These are phyloP conservation scores for Leucoptera coffeella DNA, from an alignment of 2,888 invertebrate species.

Conservation along the genomic window DNA sequence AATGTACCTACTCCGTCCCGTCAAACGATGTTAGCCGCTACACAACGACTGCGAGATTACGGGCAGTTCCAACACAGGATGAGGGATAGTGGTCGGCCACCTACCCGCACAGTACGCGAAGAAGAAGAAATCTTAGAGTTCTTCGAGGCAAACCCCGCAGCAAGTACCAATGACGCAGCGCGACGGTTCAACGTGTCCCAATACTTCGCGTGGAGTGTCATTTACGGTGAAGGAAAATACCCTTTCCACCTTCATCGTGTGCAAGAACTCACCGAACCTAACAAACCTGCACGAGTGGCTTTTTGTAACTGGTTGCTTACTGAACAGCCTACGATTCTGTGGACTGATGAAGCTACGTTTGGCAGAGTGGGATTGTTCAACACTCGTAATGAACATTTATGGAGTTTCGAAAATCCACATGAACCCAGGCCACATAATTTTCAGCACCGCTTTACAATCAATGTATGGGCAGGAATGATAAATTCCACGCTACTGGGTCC, in stretches of 20 bases:
- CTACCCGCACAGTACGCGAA: too few relatives aligned
- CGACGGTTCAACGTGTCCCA: neutral
- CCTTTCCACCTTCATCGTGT: slow-evolving; percentile 1
- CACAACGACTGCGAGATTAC: neutral
- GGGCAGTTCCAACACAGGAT: neutral
- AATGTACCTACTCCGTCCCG: neutral
- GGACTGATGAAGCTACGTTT: slow-evolving; percentile 4
- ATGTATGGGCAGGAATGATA: neutral
- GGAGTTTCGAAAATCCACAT: slow-evolving; percentile 1
- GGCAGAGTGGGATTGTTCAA: slow-evolving; percentile 1
- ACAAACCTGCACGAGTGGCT: neutral
- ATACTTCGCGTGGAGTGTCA: neutral
- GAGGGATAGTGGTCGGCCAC: neutral
- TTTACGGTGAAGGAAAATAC: neutral
- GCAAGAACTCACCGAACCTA: neutral
- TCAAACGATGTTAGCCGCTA: neutral
- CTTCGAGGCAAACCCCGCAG: neutral
- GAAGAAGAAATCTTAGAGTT: neutral
- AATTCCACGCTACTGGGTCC: neutral
- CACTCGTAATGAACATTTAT: slow-evolving; percentile 1
- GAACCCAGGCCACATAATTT: neutral
- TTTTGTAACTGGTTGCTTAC: slow-evolving; percentile 2
- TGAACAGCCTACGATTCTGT: slow-evolving; percentile 1
- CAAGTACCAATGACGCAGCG: neutral
- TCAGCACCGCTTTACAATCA: neutral